Conservation (phyloP, 1,140 invertebrate species). For the Lysiphlebus fabarum region DNA sequence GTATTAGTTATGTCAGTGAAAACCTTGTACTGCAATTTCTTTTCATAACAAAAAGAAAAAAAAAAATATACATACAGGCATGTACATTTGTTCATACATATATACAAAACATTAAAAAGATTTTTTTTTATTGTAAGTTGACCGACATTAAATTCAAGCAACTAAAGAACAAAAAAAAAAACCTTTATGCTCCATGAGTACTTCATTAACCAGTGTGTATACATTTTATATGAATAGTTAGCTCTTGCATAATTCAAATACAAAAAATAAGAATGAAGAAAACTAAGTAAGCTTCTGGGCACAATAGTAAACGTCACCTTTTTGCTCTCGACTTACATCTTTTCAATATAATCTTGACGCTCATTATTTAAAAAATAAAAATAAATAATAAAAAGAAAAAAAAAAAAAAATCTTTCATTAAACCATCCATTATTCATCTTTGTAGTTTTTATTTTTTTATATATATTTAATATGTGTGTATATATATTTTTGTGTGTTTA, state of each 20-base stretch:
- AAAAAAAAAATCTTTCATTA: constrained; percentile 12
- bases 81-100: too few relatives aligned
- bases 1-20: too few relatives aligned
- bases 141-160: constrained; percentile 36
- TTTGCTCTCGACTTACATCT: constrained; percentile 17
- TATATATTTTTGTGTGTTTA: not conserved
- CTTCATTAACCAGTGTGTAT: not conserved
- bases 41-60: too few relatives aligned
- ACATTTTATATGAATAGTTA: constrained; percentile 13
- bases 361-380: constrained; percentile 3
- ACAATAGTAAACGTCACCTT: constrained; percentile 35
- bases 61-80: too few relatives aligned
- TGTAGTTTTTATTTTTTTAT: constrained; percentile 27
- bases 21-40: too few relatives aligned
- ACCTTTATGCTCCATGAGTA: constrained; percentile 24
- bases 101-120: too few relatives aligned
- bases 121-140: constrained; percentile 19
- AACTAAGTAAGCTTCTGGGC: constrained; percentile 25
- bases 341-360: not conserved
- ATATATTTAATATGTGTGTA: constrained; percentile 24
- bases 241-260: constrained; percentile 26
- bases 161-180: constrained; percentile 32
- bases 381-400: too few relatives aligned
- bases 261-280: constrained; percentile 18
- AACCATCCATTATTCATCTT: constrained; percentile 12